Evolutionary conservation across 1,140 invertebrate genomes (phyloP), one percentile per base, ranked within the genome.

Genomic region (Eciton burchellii): DNA sequence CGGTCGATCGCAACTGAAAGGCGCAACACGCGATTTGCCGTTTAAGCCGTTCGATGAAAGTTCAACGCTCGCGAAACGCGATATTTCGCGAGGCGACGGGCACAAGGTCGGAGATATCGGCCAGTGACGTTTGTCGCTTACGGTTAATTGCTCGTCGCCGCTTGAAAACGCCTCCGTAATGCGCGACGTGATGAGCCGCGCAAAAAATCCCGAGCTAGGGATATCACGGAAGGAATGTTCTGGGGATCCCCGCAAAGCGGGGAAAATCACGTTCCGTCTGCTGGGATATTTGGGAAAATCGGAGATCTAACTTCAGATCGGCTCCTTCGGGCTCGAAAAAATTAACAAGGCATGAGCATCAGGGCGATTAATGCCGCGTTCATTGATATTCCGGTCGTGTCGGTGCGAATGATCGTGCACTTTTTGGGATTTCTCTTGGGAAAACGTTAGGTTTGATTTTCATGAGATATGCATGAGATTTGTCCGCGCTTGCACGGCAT

Each of bases 101-200:
- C 74, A 49, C 74, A 79, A 79, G 74, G 74, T 70, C 74, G 74
- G 35, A 49, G 63, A 79, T 56, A 79, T 45, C 43, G 43, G 62
- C 19, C 41, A 19, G 21, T 56, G 62, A 68, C 74, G 62, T 19
- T 65, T 45, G 47, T 41, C 29, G 6, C 54, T 2, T 11, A 14
- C 21, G 21, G 24, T 19, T 79, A 79, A 79, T 68, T 79, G 63
- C 56, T 21, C 14, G n/a, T 63, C 72, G 72, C 68, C 68, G 56
- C 52, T 56, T 63, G 35, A 21, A 77, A 77, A 77, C 35, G 49
- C 49, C 35, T 57, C 16, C 63, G 52, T 35, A 21, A 68, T 77
- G n/a, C 21, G 62, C 73, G 60, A 65, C 43, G 6, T 35, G 35
- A 35, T 3, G 35, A 29, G 35, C 21, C 14, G 35, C 54, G 6